phyloP scores from a whole-genome alignment of 2,113 vertebrate species.

The Erythrolamprus reginae region DNA sequence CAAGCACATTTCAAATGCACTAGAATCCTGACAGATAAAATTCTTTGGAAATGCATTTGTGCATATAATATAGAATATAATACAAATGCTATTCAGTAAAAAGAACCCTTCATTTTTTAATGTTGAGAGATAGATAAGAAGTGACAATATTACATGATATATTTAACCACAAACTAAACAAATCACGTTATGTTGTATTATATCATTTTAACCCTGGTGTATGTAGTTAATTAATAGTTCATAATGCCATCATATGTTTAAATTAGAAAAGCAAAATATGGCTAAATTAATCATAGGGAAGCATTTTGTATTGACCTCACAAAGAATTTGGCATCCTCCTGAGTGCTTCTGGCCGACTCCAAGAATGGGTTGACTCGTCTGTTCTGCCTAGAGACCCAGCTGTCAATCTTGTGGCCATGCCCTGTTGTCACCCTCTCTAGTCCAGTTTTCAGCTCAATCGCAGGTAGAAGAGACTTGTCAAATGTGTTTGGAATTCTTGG shows the following conservation, averaged over 20 bases:
- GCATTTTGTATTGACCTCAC: background rate
- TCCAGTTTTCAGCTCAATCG: no score
- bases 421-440: no score
- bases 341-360: no score
- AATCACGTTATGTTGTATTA: background rate
- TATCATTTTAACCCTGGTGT: background rate
- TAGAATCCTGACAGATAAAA: background rate
- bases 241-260: background rate
- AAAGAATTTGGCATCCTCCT: background rate
- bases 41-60: background rate
- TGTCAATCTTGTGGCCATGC: no score
- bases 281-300: background rate
- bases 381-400: no score
- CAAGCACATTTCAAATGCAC: background rate
- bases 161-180: background rate
- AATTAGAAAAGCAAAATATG: background rate
- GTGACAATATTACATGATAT: background rate
- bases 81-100: background rate
- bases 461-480: no score
- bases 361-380: no score
- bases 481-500: no score
- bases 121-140: background rate
- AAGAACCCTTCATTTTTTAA: background rate
- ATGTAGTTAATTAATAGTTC: background rate
- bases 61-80: background rate